Base-by-base conservation (phyloP, 1,140 invertebrate genomes). In the Ceratosolen fusciceps region DNA sequence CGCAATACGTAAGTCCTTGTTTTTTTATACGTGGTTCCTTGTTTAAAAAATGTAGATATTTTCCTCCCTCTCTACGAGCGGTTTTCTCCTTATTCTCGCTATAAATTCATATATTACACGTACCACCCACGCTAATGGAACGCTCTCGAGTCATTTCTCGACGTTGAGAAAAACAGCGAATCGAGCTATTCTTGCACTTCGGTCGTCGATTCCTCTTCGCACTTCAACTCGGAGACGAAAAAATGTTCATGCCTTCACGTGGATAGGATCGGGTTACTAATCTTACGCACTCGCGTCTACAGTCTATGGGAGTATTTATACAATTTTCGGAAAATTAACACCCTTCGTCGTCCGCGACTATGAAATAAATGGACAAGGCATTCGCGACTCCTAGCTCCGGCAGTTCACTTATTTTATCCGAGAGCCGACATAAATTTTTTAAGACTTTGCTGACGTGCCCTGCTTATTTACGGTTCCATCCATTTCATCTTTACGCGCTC, bases 201-300 rank as follows among this genome's bases (percentile, higher is more conserved):
- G 39, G 2, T 1, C 9, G 29, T 0, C 12, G 5, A 21, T 43
- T 10, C 21, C 0, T 24, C n/a, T n/a, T n/a, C n/a, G n/a, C n/a
- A n/a, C n/a, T n/a, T n/a, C n/a, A n/a, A n/a, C n/a, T n/a, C n/a
- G n/a, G n/a, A n/a, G n/a, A n/a, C n/a, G n/a, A n/a, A n/a, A n/a
- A n/a, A n/a, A n/a, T n/a, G n/a, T n/a, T 43, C 39, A 7, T 43
- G 5, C 12, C 24, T 31, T 26, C 8, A 10, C 21, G 7, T 54
- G 49, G 37, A 78, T 78, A 71, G 67, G 75, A 67, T 71, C 68
- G n/a, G n/a, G 75, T 14, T 21, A 24, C 65, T 77, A 77, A 77
- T 77, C 65, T 76, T 68, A 47, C 19, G 56, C 54, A 37, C 68
- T 21, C 49, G 65, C 54, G 47, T 2, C 43, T 14, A 29, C 54